Evolutionary conservation across 1,140 invertebrate species (phyloP).

Genomic region (Aethina tumida): DNA sequence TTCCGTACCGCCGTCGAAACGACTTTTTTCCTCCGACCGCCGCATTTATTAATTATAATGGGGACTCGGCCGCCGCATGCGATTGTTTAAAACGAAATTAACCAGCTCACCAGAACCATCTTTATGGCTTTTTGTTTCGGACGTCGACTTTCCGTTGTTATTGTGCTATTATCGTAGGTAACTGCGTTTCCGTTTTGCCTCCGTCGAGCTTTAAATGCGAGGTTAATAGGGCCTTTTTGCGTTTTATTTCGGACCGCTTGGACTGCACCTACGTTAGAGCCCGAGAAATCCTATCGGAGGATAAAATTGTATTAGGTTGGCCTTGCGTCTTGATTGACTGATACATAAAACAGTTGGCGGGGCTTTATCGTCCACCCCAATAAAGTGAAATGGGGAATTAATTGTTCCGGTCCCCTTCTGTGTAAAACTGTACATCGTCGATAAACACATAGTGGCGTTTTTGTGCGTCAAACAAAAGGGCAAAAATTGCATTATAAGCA

Average conservation of each 20-base stretch:
- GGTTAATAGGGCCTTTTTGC: conserved; percentile 1
- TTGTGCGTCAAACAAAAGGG: too few relatives aligned
- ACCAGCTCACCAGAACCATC: conserved; percentile 3
- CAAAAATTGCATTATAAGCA: too few relatives aligned
- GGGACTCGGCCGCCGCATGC: conserved; percentile 8
- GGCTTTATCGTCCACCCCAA: too few relatives aligned
- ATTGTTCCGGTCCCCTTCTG: too few relatives aligned
- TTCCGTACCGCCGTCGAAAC: conserved; percentile 3
- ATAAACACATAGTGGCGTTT: too few relatives aligned
- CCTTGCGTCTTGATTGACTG: too few relatives aligned
- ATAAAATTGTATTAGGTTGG: too few relatives aligned
- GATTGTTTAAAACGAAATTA: conserved; percentile 17
- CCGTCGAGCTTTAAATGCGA: not conserved
- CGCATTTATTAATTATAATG: conserved; percentile 14
- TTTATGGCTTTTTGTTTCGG: too few relatives aligned
- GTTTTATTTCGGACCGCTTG: conserved; percentile 1
- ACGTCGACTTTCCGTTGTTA: conserved; percentile 5
- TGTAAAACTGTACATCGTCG: too few relatives aligned
- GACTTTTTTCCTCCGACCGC: conserved; percentile 6
- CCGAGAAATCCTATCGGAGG: conserved; percentile 7
- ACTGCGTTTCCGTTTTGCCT: not conserved
- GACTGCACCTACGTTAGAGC: not conserved
- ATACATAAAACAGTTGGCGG: too few relatives aligned
- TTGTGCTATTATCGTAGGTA: not conserved
- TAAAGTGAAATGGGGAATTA: too few relatives aligned